These are phyloP conservation scores for Scomber colias DNA, from an alignment of 2,113 vertebrate species.

Conservation along the genomic window DNA sequence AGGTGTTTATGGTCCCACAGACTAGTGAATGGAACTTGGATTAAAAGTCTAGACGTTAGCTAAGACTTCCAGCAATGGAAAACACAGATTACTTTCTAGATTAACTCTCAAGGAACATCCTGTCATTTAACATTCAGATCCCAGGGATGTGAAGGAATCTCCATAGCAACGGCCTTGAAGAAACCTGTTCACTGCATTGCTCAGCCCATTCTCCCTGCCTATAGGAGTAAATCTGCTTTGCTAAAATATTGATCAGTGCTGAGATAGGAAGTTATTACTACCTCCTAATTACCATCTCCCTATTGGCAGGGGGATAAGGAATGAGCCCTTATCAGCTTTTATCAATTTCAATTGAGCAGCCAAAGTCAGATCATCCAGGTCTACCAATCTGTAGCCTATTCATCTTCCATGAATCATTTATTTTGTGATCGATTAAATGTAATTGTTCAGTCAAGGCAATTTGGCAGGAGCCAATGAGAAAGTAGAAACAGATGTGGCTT, in stretches of 20 bases:
- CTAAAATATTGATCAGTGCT: conserved; percentile 93
- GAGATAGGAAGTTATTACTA: conserved; percentile 95
- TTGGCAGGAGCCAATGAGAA: conserved; percentile 95
- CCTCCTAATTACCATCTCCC: conserved; percentile 93
- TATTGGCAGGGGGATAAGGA: conserved; percentile 91
- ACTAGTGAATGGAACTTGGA: conserved; percentile 56
- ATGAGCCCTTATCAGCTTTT: conserved; percentile 91
- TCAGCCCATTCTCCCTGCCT: conserved; percentile 83
- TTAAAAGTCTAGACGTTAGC: conserved; percentile 78
- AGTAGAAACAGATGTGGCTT: conserved; percentile 91
- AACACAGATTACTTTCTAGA: conserved; percentile 75
- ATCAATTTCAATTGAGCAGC: conserved; percentile 95
- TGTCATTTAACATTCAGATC: conserved; percentile 76
- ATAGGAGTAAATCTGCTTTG: conserved; percentile 87
- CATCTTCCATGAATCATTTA: conserved; percentile 99
- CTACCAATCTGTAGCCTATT: conserved; percentile 94
- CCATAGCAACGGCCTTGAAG: conserved; percentile 87
- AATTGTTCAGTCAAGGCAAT: conserved; percentile 98
- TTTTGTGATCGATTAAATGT: conserved; percentile 97
- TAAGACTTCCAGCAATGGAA: conserved; percentile 64
- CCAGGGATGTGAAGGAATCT: conserved; percentile 85
- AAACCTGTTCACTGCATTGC: conserved; percentile 77
- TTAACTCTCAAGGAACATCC: conserved; percentile 66
- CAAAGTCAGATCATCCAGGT: conserved; percentile 90
- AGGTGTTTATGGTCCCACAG: conserved; percentile 64